These are phyloP conservation scores for Cyphomyrus discorhynchus DNA, from an alignment of 2,113 vertebrate species.

Conservation along the genomic window DNA sequence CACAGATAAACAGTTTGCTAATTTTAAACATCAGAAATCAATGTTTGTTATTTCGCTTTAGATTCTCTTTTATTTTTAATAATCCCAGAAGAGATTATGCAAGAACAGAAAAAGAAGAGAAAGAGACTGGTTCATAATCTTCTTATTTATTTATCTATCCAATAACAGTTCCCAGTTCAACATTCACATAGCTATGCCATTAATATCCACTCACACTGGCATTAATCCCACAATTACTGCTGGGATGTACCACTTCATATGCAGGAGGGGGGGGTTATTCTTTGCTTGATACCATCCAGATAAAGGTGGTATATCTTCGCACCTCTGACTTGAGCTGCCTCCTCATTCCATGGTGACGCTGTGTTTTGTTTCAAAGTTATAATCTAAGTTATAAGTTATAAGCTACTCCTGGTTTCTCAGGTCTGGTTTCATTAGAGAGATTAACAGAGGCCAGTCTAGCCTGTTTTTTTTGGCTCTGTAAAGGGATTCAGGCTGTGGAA, in stretches of 20 bases:
- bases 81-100: background rate
- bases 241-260: background rate
- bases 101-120: background rate
- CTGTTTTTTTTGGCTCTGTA: background rate
- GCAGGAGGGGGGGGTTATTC: background rate
- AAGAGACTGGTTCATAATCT: constrained; percentile 27
- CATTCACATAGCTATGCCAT: constrained; percentile 19
- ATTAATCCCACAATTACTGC: constrained; percentile 20
- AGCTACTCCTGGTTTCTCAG: background rate
- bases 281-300: background rate
- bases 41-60: background rate
- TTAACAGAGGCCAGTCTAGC: background rate
- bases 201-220: background rate
- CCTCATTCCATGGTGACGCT: background rate
- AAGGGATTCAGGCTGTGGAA: constrained; percentile 7
- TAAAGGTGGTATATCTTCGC: background rate
- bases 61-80: background rate
- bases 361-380: background rate
- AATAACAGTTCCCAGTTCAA: constrained; percentile 31
- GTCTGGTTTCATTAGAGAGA: constrained; percentile 6
- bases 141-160: constrained; percentile 39
- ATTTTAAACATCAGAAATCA: background rate
- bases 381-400: background rate
- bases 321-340: background rate
- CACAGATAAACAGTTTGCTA: background rate